These are phyloP conservation scores for Chelidonichthys spinosus DNA, from an alignment of 2,797 vertebrate genomes.

Conservation along the genomic window DNA sequence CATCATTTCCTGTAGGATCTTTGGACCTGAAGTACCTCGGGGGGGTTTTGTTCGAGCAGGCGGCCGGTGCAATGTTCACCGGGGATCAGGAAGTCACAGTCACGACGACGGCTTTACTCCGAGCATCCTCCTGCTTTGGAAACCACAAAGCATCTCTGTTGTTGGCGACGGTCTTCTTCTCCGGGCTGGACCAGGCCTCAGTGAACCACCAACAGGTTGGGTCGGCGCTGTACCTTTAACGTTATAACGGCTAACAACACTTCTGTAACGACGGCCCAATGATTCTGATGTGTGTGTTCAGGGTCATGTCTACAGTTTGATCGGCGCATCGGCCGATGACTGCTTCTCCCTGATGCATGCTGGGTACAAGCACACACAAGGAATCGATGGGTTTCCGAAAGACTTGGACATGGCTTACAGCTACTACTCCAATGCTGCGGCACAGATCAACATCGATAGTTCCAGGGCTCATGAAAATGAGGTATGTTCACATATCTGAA, in stretches of 20 bases:
- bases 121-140: constrained; percentile 89
- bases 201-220: constrained; percentile 86
- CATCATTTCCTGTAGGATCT: constrained; percentile 51
- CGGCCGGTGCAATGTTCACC: constrained; percentile 75
- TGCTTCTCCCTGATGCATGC: constrained; percentile 92
- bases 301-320: constrained; percentile 93
- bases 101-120: constrained; percentile 77
- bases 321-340: constrained; percentile 87
- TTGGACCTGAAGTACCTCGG: constrained; percentile 64
- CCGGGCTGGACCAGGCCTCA: constrained; percentile 81
- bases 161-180: constrained; percentile 88
- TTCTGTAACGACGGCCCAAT: constrained; percentile 7
- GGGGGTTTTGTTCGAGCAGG: constrained; percentile 83
- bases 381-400: constrained; percentile 88
- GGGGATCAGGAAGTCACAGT: constrained; percentile 62
- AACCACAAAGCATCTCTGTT: constrained; percentile 91
- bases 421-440: constrained; percentile 91
- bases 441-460: constrained; percentile 85
- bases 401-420: constrained; percentile 89
- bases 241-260: not conserved
- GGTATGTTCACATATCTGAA: constrained; percentile 33
- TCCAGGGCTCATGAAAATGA: constrained; percentile 70
- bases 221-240: not conserved
- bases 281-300: constrained; percentile 66
- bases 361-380: constrained; percentile 94